These are phyloP conservation scores for Vimba vimba DNA, from an alignment of 2,113 vertebrate genomes.

Conservation along the genomic window DNA sequence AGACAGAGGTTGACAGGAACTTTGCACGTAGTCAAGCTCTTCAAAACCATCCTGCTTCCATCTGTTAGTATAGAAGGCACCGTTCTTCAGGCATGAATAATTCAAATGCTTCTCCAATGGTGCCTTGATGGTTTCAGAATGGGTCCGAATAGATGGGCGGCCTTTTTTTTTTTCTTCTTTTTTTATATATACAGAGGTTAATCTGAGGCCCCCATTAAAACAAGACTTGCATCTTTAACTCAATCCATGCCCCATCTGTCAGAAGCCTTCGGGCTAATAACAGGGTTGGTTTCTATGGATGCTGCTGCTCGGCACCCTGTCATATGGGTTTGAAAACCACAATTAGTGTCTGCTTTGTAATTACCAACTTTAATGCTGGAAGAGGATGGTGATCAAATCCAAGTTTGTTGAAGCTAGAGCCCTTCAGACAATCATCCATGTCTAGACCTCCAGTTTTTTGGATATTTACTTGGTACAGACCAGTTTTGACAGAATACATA, in stretches of 20 bases:
- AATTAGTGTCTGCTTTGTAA: slow-evolving; percentile 53
- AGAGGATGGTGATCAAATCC: slow-evolving; percentile 41
- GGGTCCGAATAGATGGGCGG: not conserved
- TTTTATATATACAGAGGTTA: slow-evolving; percentile 22
- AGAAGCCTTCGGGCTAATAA: slow-evolving; percentile 51
- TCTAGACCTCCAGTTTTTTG: slow-evolving; percentile 26
- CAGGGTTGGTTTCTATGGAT: slow-evolving; percentile 26
- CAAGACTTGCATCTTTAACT: slow-evolving; percentile 52
- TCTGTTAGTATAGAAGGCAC: slow-evolving; percentile 51
- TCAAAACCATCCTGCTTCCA: slow-evolving; percentile 35
- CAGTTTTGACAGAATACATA: slow-evolving; percentile 21
- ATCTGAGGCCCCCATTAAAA: slow-evolving; percentile 36
- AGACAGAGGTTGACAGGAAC: slow-evolving; percentile 61
- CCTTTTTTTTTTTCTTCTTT: not conserved
- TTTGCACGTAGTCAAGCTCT: slow-evolving; percentile 47
- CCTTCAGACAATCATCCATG: slow-evolving; percentile 9
- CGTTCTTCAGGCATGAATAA: slow-evolving; percentile 60
- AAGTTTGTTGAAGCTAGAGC: slow-evolving; percentile 8
- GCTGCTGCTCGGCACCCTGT: slow-evolving; percentile 43
- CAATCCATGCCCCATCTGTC: slow-evolving; percentile 55
- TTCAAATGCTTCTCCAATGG: slow-evolving; percentile 49
- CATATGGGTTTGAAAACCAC: slow-evolving; percentile 53
- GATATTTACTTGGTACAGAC: not conserved
- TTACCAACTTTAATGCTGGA: slow-evolving; percentile 49
- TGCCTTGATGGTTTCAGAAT: slow-evolving; percentile 28